Evolutionary conservation across 2,797 vertebrate genomes (phyloP).

Genomic region (Chaetophractus vellerosus): DNA sequence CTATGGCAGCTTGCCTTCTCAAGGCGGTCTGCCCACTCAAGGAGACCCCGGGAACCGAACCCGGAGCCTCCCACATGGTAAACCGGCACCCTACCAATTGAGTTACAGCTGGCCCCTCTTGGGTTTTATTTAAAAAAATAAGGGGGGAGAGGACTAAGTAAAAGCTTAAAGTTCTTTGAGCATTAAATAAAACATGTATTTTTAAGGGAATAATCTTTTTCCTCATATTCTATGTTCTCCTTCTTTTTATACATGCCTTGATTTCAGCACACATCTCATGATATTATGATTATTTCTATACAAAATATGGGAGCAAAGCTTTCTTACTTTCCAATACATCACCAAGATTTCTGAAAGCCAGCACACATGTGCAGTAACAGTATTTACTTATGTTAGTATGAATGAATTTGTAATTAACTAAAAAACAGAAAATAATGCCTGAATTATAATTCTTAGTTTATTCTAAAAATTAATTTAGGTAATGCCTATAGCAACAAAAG

Average conservation of each 20-base stretch:
- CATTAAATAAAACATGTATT: neutral
- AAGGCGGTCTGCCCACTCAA: too few species aligned
- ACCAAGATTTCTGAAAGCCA: neutral
- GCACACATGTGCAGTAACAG: neutral
- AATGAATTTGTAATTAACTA: neutral
- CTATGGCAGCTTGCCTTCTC: too few species aligned
- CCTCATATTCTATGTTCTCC: neutral
- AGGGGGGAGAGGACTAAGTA: neutral
- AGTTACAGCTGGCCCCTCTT: too few species aligned
- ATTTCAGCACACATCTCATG: neutral
- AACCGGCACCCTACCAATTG: too few species aligned
- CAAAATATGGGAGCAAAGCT: neutral
- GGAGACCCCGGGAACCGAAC: too few species aligned
- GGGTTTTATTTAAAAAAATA: neutral
- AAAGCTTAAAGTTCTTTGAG: neutral
- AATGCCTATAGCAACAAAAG: neutral
- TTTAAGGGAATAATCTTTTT: neutral
- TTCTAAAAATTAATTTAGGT: neutral
- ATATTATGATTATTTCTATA: neutral
- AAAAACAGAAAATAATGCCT: constrained; percentile 7
- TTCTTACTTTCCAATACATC: neutral
- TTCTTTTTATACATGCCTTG: neutral
- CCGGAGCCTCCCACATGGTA: too few species aligned
- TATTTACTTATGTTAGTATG: neutral
- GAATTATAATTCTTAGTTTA: constrained; percentile 1